phyloP scores from a whole-genome alignment of 2,888 invertebrate species.

The Rhopalosiphum nymphaeae region DNA sequence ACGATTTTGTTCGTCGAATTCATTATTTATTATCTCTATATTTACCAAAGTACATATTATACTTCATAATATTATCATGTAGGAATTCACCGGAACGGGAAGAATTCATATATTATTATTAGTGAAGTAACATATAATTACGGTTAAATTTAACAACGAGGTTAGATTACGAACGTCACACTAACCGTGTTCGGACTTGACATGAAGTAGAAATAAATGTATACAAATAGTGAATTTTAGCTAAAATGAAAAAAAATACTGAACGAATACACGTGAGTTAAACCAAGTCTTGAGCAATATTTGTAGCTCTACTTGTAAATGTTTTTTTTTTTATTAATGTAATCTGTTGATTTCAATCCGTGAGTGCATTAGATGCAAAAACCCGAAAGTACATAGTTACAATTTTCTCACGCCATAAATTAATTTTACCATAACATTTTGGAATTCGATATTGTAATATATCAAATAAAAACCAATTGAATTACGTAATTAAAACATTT shows the following conservation, averaged over 20 bases:
- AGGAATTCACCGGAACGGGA: neutral
- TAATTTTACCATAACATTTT: too few species aligned
- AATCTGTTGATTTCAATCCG: too few species aligned
- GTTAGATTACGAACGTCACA: neutral
- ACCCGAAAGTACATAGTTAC: too few species aligned
- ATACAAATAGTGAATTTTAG: neutral
- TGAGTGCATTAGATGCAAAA: too few species aligned
- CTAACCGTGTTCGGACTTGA: neutral
- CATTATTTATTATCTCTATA: neutral
- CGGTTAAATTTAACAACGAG: neutral
- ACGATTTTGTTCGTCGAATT: neutral
- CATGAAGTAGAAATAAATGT: neutral
- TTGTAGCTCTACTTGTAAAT: too few species aligned
- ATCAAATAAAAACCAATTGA: too few species aligned
- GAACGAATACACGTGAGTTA: too few species aligned
- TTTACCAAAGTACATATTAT: neutral
- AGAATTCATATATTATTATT: neutral
- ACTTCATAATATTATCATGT: neutral
- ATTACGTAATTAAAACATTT: too few species aligned
- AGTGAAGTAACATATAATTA: neutral
- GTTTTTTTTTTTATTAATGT: too few species aligned
- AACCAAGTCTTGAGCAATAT: too few species aligned
- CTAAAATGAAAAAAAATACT: neutral
- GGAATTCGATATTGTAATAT: too few species aligned
- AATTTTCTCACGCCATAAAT: too few species aligned